Percentiles rank a stretch among this genome's conserved stretches.
Evolutionary conservation across 2,797 vertebrate species (phyloP).

Genomic region (Rhabdomys pumilio): DNA sequence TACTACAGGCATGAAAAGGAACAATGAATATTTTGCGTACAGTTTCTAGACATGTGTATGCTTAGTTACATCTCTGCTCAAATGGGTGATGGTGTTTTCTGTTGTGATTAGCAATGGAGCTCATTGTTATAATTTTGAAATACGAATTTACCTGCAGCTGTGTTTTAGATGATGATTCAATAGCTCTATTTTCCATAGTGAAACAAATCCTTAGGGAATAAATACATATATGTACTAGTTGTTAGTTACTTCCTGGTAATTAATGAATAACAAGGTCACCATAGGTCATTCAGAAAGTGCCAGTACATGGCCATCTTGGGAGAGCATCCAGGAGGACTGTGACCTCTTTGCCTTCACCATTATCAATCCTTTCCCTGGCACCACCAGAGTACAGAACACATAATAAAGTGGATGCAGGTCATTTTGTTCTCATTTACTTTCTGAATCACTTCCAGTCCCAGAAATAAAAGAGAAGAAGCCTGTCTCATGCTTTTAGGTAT

Average conservation of each 20-base stretch:
- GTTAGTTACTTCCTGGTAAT: background rate
- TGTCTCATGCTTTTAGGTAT: conserved; percentile 16
- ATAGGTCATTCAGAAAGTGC: background rate
- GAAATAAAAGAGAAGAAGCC: conserved; percentile 56
- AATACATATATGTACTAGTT: conserved; percentile 22
- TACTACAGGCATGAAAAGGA: background rate
- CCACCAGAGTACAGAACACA: background rate
- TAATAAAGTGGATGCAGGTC: conserved; percentile 41
- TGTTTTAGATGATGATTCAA: conserved; percentile 19
- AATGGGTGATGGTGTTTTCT: background rate
- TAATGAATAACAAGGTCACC: background rate
- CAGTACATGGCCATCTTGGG: background rate
- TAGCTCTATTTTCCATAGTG: background rate
- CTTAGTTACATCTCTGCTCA: background rate
- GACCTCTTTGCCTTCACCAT: conserved; percentile 2
- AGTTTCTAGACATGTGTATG: conserved; percentile 5
- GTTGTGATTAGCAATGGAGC: conserved; percentile 28
- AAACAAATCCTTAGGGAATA: conserved; percentile 9
- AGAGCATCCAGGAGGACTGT: background rate
- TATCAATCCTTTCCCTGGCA: conserved; percentile 45
- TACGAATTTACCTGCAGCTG: background rate
- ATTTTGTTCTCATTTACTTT: conserved; percentile 62
- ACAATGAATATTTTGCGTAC: conserved; percentile 24
- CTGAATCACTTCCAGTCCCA: conserved; percentile 13
- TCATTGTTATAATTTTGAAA: conserved; percentile 29